phyloP scores from a whole-genome alignment of 2,888 invertebrate species.

The Epsilonema sp. region DNA sequence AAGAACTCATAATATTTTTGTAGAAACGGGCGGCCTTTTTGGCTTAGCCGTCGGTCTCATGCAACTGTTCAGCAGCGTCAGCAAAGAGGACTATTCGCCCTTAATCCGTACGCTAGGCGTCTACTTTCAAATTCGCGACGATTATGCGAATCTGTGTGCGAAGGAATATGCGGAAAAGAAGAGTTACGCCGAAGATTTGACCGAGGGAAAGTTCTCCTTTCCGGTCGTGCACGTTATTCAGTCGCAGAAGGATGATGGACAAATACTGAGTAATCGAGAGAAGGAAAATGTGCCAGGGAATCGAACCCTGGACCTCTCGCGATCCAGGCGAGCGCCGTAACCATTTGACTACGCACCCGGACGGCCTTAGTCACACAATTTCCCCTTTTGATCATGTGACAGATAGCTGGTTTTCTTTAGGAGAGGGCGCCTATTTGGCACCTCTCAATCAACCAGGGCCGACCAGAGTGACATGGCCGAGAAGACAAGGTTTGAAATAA shows the following conservation, averaged over 20 bases:
- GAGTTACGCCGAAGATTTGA: conserved; percentile 49
- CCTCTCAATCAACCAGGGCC: no score
- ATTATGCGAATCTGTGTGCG: conserved; percentile 6
- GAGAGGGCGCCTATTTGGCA: no score
- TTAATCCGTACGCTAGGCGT: conserved; percentile 67
- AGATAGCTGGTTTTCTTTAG: no score
- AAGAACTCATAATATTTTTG: no score
- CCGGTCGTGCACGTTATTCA: conserved; percentile 80
- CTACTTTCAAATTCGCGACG: conserved; percentile 55
- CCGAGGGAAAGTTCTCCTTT: conserved; percentile 94
- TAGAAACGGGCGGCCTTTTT: conserved; percentile 88
- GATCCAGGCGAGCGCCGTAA: no score
- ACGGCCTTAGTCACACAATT: no score
- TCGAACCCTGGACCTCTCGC: no score
- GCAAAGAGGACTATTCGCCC: conserved; percentile 56
- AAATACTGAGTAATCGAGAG: conserved; percentile 13
- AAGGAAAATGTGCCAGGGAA: no score
- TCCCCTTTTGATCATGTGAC: no score
- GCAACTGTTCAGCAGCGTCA: conserved; percentile 61
- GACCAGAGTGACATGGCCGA: no score
- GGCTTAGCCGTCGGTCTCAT: conserved; percentile 79
- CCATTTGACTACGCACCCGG: no score
- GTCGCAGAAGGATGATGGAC: conserved; percentile 5
- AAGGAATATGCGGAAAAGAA: conserved; percentile 9
- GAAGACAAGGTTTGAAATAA: no score